Evolutionary conservation across 2,113 vertebrate species (phyloP).

Genomic region (Forbesichthys papilliferus): DNA sequence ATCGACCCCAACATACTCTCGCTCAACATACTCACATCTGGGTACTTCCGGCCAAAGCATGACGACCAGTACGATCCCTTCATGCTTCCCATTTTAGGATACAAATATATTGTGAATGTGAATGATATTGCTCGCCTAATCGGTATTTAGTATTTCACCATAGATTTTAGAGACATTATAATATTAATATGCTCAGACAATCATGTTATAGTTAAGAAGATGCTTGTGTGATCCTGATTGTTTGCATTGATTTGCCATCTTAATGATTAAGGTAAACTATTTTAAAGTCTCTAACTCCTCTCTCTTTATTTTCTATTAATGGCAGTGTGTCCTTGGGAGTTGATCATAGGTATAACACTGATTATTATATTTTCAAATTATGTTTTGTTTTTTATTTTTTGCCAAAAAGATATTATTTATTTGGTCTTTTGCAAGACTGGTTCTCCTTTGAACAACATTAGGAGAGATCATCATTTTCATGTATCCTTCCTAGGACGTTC

Average conservation of each 20-base stretch:
- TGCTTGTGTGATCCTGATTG: neutral
- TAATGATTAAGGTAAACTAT: neutral
- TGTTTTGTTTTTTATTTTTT: neutral
- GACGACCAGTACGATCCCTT: slow-evolving; percentile 88
- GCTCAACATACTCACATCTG: slow-evolving; percentile 93
- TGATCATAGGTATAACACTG: slow-evolving; percentile 90
- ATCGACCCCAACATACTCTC: slow-evolving; percentile 97
- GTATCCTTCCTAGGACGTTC: slow-evolving; percentile 82
- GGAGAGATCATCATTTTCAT: neutral
- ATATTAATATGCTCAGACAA: no score
- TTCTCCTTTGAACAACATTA: neutral
- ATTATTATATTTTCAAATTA: slow-evolving; percentile 18
- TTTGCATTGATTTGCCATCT: neutral
- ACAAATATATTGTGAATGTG: neutral
- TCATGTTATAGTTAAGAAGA: no score
- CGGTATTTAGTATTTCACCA: slow-evolving; percentile 17
- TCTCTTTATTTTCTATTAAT: slow-evolving; percentile 65
- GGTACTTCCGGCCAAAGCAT: slow-evolving; percentile 88
- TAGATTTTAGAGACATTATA: no score
- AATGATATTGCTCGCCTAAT: slow-evolving; percentile 1
- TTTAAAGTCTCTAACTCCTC: slow-evolving; percentile 46
- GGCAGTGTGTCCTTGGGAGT: slow-evolving; percentile 88
- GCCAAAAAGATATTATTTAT: neutral
- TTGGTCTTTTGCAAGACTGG: slow-evolving; percentile 5
- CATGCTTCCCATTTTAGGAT: neutral